Evolutionary conservation across 2,113 vertebrate genomes (phyloP).

Genomic region (Crypturellus undulatus): DNA sequence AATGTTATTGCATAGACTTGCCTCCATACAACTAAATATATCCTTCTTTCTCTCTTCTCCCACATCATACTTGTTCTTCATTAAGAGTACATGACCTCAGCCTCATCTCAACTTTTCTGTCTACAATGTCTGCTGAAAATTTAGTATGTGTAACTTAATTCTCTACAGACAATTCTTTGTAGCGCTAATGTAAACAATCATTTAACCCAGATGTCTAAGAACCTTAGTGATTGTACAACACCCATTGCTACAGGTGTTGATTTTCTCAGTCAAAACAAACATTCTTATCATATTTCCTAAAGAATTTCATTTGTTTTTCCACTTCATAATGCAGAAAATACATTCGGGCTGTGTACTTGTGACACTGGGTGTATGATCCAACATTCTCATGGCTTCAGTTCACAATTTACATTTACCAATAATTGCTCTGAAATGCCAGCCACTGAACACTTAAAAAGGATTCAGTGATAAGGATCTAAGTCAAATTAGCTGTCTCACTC

Average conservation of each 20-base stretch:
- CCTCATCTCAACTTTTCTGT: not conserved
- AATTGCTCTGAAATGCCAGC: not conserved
- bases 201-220: not conserved
- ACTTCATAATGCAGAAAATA: not conserved
- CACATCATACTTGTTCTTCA: not conserved
- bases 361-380: not conserved
- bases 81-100: not conserved
- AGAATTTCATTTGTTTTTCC: not conserved
- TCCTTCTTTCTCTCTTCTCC: not conserved
- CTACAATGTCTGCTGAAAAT: not conserved
- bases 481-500: not conserved
- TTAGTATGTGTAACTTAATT: not conserved
- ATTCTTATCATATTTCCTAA: not conserved
- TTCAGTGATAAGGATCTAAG: conserved; percentile 1
- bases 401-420: not conserved
- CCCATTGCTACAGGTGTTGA: not conserved
- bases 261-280: not conserved
- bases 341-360: not conserved
- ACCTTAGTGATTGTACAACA: not conserved
- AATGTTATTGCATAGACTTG: not conserved
- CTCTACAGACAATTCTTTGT: not conserved
- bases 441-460: not conserved
- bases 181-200: not conserved
- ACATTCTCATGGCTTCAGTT: not conserved
- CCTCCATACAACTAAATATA: not conserved